These are phyloP conservation scores for Oreochromis spilurus DNA, from an alignment of 2,113 vertebrate genomes.

Conservation along the genomic window DNA sequence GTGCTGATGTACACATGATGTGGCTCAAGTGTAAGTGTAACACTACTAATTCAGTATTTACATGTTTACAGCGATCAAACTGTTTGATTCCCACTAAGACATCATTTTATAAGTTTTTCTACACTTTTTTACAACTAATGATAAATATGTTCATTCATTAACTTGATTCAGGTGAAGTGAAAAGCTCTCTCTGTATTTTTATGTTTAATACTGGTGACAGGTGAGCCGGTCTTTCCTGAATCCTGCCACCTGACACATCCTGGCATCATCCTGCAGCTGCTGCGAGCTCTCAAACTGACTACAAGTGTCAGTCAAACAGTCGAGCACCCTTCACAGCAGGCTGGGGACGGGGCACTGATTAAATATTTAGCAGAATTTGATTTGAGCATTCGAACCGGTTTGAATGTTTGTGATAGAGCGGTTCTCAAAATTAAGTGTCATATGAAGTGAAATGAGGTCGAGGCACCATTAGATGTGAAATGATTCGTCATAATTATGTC, in stretches of 20 bases:
- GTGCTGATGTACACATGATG: neutral
- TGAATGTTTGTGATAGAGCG: neutral
- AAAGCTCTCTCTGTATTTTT: neutral
- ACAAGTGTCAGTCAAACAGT: neutral
- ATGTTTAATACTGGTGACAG: neutral
- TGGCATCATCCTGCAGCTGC: neutral
- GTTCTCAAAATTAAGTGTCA: accelerated
- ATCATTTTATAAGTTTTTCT: neutral
- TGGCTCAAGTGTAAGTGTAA: neutral
- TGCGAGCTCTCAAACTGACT: neutral
- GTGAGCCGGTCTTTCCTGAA: accelerated
- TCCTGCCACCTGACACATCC: neutral
- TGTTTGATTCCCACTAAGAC: accelerated
- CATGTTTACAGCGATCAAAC: neutral
- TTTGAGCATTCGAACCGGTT: neutral
- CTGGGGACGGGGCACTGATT: neutral
- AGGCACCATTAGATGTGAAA: neutral
- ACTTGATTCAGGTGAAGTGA: neutral
- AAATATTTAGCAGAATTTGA: neutral
- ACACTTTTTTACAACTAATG: neutral
- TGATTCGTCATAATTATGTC: neutral
- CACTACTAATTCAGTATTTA: neutral
- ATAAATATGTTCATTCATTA: accelerated
- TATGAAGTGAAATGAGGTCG: neutral
- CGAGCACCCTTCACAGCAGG: neutral